A percentile compares a stretch with the other conserved stretches of the same genome.
Conservation (phyloP, 2,113 vertebrate species). For the Scalopus aquaticus region DNA sequence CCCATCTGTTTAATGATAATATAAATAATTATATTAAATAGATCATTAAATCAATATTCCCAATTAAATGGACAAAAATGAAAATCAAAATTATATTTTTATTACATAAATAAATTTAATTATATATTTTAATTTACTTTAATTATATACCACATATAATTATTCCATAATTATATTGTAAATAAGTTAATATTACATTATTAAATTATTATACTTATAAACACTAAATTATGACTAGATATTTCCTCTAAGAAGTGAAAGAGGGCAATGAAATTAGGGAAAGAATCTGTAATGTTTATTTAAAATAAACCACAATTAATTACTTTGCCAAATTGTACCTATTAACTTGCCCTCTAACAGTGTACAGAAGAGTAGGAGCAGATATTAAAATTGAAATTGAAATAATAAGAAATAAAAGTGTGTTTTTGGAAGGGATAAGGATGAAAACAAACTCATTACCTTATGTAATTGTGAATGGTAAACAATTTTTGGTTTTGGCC, state of each 20-base stretch:
- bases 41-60: no score
- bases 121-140: no score
- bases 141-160: no score
- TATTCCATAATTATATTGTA: no score
- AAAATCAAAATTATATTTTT: no score
- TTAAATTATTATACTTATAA: neutral
- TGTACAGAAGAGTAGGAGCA: neutral
- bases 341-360: neutral
- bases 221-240: neutral
- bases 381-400: neutral
- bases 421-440: neutral
- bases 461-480: slow-evolving; percentile 73
- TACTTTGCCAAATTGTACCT: slow-evolving; percentile 7
- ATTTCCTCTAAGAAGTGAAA: neutral
- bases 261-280: neutral
- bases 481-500: slow-evolving; percentile 58
- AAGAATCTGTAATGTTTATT: neutral
- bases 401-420: slow-evolving; percentile 41
- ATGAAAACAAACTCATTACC: slow-evolving; percentile 16
- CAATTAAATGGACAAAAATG: no score
- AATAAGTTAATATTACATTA: no score
- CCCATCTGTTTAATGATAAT: no score
- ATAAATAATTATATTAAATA: no score
- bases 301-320: slow-evolving; percentile 36
- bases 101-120: no score